Base-by-base conservation (phyloP, 2,888 invertebrate genomes). In the Lasioglossum zephyrum region DNA sequence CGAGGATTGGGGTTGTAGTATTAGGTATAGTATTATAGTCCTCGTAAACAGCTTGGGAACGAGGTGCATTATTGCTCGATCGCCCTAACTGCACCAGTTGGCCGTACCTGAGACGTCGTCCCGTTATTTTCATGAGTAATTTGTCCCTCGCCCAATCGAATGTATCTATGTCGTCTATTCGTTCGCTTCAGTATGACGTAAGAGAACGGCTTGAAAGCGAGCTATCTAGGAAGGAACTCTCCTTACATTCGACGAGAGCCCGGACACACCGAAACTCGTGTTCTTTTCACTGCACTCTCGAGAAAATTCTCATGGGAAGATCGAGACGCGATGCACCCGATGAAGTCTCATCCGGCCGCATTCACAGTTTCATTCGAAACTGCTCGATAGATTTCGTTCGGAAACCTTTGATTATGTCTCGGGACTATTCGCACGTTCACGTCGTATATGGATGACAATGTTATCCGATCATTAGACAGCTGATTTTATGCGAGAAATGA, bases 101-200 rank as follows among this genome's bases (percentile, higher is more conserved):
- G 16, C 26, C 16, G 60, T 63, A 16, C 26, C 60, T 13, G n/a
- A 60, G 60, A 60, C 60, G 31, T 16, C 31, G 13, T 31, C 60
- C 31, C 60, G 60, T 63, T 16, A 63, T 63, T 63, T 63, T 31
- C 60, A 63, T 63, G 31, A 63, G 60, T 31, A 63, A 63, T 63
- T 63, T 63, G 6, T 6, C 26, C 31, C 60, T 16, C 60, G 26
- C 16, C 60, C 31, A 63, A 63, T 31, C 60, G 60, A 31, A 63
- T 63, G 5, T 63, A 31, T 26, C 60, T 16, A 63, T 31, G 31
- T 31, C 60, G 16, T 31, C 60, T 63, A 31, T 63, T 63, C 60
- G 31, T 63, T 63, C 60, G 26, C 16, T 31, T 63, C 53, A 16
- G 60, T 16, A 63, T 16, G 60, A 63, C 60, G 60, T 63, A 63